phyloP scores from a whole-genome alignment of 2,113 vertebrate species.

The Gulo gulo region DNA sequence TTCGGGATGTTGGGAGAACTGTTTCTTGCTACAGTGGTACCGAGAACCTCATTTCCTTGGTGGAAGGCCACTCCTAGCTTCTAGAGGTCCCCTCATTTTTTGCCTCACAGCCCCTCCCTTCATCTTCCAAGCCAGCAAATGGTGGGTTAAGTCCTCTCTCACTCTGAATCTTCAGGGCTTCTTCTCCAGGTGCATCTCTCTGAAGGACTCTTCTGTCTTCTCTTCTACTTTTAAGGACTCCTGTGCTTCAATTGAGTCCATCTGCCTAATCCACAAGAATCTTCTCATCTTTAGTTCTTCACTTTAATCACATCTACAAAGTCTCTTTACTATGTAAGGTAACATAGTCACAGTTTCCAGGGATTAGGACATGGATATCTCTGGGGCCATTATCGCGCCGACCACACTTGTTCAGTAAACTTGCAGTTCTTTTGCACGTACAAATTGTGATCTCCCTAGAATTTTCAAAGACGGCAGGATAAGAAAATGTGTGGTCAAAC shows the following conservation, averaged over 20 bases:
- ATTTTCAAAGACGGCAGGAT: background rate
- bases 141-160: background rate
- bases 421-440: background rate
- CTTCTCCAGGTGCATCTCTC: background rate
- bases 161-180: background rate
- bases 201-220: background rate
- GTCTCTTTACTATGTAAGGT: background rate
- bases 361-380: background rate
- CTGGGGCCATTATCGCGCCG: background rate
- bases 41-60: background rate
- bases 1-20: background rate
- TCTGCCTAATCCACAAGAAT: background rate
- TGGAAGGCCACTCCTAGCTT: background rate
- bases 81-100: background rate
- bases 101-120: background rate
- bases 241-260: background rate
- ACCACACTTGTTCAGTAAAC: background rate
- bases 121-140: background rate
- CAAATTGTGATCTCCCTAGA: background rate
- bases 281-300: no score
- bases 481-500: background rate
- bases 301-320: background rate
- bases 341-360: background rate
- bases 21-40: background rate
- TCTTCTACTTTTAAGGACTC: background rate